phyloP scores from a whole-genome alignment of 2,888 invertebrate genomes.

The Drosophila formosana region DNA sequence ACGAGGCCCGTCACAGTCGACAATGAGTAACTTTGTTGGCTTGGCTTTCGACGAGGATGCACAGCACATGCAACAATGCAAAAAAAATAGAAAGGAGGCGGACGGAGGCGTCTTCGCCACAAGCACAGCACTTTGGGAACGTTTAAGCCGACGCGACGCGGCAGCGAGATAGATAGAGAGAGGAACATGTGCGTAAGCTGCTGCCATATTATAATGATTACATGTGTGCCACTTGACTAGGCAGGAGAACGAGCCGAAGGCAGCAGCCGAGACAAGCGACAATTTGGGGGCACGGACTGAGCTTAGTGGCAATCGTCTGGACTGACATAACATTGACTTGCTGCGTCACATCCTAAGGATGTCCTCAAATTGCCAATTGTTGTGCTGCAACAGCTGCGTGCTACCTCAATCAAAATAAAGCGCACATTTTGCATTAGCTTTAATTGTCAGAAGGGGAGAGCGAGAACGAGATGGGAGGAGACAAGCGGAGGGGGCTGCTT shows the following conservation, averaged over 20 bases:
- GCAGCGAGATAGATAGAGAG: not conserved
- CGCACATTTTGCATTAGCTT: not conserved
- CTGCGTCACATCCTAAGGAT: slow-evolving; percentile 40
- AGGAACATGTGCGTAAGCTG: slow-evolving; percentile 58
- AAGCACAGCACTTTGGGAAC: slow-evolving; percentile 46
- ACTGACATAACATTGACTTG: slow-evolving; percentile 41
- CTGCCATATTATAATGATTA: slow-evolving; percentile 67
- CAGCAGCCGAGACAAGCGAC: slow-evolving; percentile 51
- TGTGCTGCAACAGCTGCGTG: slow-evolving; percentile 12
- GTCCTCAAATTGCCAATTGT: slow-evolving; percentile 31
- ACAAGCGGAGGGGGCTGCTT: not conserved
- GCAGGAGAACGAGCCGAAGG: slow-evolving; percentile 23
- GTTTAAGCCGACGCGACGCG: slow-evolving; percentile 43
- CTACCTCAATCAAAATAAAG: not conserved
- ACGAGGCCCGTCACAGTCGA: slow-evolving; percentile 69
- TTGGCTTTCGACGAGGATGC: slow-evolving; percentile 37
- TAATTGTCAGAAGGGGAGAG: not conserved
- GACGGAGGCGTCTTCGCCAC: slow-evolving; percentile 42
- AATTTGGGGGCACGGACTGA: slow-evolving; percentile 35
- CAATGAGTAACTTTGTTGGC: slow-evolving; percentile 74
- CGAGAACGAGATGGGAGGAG: too few relatives aligned
- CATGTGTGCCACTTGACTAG: slow-evolving; percentile 65
- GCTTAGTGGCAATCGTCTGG: slow-evolving; percentile 39
- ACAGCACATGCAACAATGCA: slow-evolving; percentile 69
- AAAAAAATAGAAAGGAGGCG: slow-evolving; percentile 23